Evolutionary conservation across 2,888 invertebrate genomes (phyloP).

Genomic region (Myopa testacea): DNA sequence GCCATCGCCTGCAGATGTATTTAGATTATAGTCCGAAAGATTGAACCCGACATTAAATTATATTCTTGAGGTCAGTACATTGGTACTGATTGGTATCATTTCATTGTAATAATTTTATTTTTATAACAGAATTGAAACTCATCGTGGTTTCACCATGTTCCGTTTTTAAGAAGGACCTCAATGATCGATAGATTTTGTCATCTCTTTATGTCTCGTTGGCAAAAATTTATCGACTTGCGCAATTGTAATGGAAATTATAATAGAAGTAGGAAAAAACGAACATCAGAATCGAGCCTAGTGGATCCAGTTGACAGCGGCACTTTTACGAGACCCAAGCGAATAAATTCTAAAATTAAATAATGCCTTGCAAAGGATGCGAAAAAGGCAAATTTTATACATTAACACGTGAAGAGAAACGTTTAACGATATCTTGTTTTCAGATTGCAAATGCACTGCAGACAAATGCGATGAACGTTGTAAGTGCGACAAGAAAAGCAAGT

Average conservation of each 20-base stretch:
- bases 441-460: conserved; percentile 49
- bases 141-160: too few species aligned
- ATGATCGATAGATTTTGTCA: conserved; percentile 31
- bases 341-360: conserved; percentile 20
- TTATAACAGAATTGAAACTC: too few species aligned
- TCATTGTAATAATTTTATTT: too few species aligned
- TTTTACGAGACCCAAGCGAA: not conserved
- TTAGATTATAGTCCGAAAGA: too few species aligned
- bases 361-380: conserved; percentile 46
- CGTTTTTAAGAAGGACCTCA: too few species aligned
- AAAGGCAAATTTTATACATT: conserved; percentile 37
- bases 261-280: not conserved
- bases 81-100: too few species aligned
- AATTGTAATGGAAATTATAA: not conserved
- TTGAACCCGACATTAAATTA: too few species aligned
- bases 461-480: conserved; percentile 49
- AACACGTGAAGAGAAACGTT: not conserved
- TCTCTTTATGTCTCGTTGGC: conserved; percentile 6
- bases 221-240: conserved; percentile 40
- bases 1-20: too few species aligned
- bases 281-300: not conserved
- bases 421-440: conserved; percentile 26
- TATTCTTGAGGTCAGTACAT: too few species aligned
- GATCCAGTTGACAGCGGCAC: not conserved
- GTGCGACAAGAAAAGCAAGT: conserved; percentile 45